A percentile compares a stretch with the other conserved stretches of the same genome.
Evolutionary conservation across 2,113 vertebrate species (phyloP).

Genomic region (Grantiella picta): DNA sequence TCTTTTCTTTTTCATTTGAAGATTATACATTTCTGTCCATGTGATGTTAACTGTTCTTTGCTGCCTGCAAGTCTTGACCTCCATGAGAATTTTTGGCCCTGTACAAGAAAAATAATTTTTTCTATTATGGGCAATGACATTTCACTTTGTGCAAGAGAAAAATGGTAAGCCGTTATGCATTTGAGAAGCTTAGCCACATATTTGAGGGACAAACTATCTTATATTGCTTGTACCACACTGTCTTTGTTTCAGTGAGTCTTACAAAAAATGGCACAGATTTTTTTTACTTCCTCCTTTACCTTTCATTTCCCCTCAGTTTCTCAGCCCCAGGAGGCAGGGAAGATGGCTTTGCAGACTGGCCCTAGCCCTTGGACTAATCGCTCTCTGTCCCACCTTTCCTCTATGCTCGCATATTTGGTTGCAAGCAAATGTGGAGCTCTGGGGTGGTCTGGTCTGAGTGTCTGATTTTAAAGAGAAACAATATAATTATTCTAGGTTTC

Average conservation of each 20-base stretch:
- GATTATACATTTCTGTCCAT: background rate
- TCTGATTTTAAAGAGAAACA: background rate
- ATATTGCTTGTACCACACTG: background rate
- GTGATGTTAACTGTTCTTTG: background rate
- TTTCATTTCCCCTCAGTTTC: background rate
- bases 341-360: background rate
- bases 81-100: background rate
- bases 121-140: background rate
- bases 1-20: background rate
- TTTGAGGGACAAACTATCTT: background rate
- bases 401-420: background rate
- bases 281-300: background rate
- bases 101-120: background rate
- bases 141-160: background rate
- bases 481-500: background rate
- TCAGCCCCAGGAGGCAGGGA: background rate
- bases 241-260: background rate
- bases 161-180: background rate
- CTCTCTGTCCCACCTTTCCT: background rate
- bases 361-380: too few relatives aligned
- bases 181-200: background rate
- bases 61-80: background rate
- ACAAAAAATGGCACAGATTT: background rate
- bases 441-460: rapidly evolving
- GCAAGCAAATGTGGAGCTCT: background rate